phyloP scores from a whole-genome alignment of 2,113 vertebrate genomes.

The human (Homo sapiens) region DNA sequence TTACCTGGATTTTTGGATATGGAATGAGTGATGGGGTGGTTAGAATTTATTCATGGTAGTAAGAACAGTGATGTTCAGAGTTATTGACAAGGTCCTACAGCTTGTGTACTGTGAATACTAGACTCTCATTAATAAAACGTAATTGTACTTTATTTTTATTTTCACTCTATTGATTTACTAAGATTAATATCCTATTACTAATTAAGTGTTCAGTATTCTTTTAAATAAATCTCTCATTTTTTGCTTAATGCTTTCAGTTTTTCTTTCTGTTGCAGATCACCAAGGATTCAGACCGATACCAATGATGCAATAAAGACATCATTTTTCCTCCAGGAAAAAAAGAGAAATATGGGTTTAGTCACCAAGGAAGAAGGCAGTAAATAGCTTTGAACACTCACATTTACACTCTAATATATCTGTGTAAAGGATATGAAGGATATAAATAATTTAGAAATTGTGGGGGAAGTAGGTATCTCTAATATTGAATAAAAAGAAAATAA shows the following conservation, averaged over 20 bases:
- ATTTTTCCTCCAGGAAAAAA: neutral
- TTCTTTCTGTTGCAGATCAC: neutral
- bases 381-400: neutral
- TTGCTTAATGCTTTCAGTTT: neutral
- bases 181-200: neutral
- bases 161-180: neutral
- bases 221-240: neutral
- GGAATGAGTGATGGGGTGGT: neutral
- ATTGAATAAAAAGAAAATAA: neutral
- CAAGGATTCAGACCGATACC: neutral
- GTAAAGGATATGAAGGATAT: neutral
- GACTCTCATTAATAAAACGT: neutral
- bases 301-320: neutral
- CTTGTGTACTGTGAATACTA: neutral
- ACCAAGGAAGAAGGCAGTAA: neutral
- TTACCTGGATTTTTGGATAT: neutral
- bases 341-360: neutral
- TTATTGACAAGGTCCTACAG: neutral
- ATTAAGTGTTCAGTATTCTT: neutral
- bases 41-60: neutral
- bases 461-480: neutral
- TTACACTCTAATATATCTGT: neutral
- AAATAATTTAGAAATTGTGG: neutral
- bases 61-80: neutral
- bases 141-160: neutral